Base-by-base conservation (phyloP, 2,888 invertebrate genomes). In the Branchinecta sandiegonensis region DNA sequence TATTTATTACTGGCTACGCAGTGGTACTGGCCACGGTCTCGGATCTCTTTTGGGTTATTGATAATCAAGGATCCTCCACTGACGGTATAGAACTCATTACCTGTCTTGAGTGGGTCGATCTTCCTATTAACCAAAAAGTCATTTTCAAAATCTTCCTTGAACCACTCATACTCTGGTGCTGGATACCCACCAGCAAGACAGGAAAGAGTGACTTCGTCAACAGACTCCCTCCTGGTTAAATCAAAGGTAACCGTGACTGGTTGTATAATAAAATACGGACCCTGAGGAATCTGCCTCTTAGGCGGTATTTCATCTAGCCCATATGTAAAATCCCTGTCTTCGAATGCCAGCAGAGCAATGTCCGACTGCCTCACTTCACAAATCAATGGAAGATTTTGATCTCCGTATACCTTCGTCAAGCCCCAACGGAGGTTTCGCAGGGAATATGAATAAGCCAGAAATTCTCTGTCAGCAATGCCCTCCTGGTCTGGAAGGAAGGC, bases 61-160 rank as follows among this genome's bases (percentile, higher is more conserved):
- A 96, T 94, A 73, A 93, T 90, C 10, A 96, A 80, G 71, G 88
- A 88, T 46, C 96, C 96, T 70, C 95, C 95, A 74, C 92, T 93
- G 9, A 94, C 78, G 2, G 94, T 92, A 75, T 87, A 91, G 69
- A 91, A 84, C 37, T 80, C 76, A 23, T 56, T 56, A 8, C 63
- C 63, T 75, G 91, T 85, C 48, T 76, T 75, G 65, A 93, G 77
- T 0, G 93, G 91, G 78, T 94, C 86, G 72, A 94, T 90, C 76
- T 82, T 82, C 68, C 80, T 82, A 66, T 86, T 87, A 69, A 86
- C 81, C 12, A 90, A 79, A 68, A 83, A 83, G 75, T 90, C 89
- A 72, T 90, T 87, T 73, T 87, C 84, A 77, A 90, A 93, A 73
- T 89, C 86, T 80, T 93, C 93, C 75, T 87, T 85, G 76, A 84